These are phyloP conservation scores for Abramis brama DNA, from an alignment of 2,113 vertebrate species.

Conservation along the genomic window DNA sequence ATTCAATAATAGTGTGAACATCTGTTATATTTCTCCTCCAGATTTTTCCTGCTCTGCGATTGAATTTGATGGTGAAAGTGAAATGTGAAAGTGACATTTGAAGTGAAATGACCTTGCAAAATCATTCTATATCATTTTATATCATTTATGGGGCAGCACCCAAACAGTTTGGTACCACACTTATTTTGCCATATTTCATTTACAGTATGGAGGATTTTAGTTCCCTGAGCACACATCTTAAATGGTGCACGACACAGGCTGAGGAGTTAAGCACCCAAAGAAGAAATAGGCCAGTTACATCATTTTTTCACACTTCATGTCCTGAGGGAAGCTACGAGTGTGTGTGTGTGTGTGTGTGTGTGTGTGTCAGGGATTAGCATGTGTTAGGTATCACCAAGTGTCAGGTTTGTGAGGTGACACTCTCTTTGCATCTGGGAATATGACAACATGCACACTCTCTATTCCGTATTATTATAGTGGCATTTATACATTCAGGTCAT, in stretches of 20 bases:
- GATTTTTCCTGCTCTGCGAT: not conserved
- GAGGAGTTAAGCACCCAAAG: slow-evolving; percentile 67
- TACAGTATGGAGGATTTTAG: slow-evolving; percentile 37
- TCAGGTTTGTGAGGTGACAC: slow-evolving; percentile 60
- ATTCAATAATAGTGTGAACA: not conserved
- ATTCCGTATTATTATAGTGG: not conserved
- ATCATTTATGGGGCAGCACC: not conserved
- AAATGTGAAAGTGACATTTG: too few species aligned
- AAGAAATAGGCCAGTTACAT: slow-evolving; percentile 73
- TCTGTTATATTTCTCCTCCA: slow-evolving; percentile 17
- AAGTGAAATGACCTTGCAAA: not conserved
- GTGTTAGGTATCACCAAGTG: not conserved
- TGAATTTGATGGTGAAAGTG: not conserved
- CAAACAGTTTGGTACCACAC: not conserved
- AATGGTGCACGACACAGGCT: slow-evolving; percentile 28
- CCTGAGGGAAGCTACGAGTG: slow-evolving; percentile 50
- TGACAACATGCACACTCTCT: slow-evolving; percentile 8
- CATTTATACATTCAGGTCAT: not conserved
- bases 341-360: not conserved
- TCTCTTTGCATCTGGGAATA: slow-evolving; percentile 48
- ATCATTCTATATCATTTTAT: not conserved
- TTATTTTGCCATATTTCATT: slow-evolving; percentile 27
- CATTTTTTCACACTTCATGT: slow-evolving; percentile 64
- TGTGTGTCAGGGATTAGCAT: not conserved
- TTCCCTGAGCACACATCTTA: slow-evolving; percentile 36